Base-by-base conservation (phyloP, 2,113 vertebrate species). In the Bubalus kerabau region DNA sequence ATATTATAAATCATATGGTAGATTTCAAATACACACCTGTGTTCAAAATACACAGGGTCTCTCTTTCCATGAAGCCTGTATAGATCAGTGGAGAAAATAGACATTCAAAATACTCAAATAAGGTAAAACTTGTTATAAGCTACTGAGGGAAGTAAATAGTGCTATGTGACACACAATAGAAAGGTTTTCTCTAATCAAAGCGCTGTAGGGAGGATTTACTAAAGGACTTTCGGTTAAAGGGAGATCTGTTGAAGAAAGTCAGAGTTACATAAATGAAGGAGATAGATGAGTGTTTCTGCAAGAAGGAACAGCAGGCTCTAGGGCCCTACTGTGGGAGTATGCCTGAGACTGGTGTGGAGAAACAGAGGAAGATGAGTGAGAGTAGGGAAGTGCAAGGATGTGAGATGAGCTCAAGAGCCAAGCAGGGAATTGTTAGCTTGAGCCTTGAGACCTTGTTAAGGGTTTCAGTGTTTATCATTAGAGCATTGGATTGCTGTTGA, bases 61-160 rank as follows among this genome's bases (percentile, higher is more conserved):
- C 2, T 56, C 50, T 86, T 28, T n/a, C 81, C 12, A 74, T 28
- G 64, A 74, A 76, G 21, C 6, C 19, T 86, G 3, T 32, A 2
- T 40, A 57, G 26, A 87, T 50, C 15, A 26, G 4, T 64, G 11
- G 17, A 10, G 13, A 80, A 60, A 62, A 96, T 1, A 54, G 3
- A 43, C 40, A 56, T 85, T 83, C 26, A 76, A 82, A 60, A 74
- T n/a, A 56, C n/a, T 82, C 71, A 81, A 71, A 74, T 54, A 94
- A 85, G 32, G 16, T 26, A 43, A 84, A 95, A 80, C 2, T 40
- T 74, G 82, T 40, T 23, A 67, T 81, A 46, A 46, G 14, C 43
- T 6, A 13, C 12, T 4, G 6, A 89, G 23, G 12, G n/a, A 64
- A 21, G 8, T 50, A 26, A 59, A 50, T 3, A 85, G 28, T 84